Base-by-base conservation (phyloP, 2,113 vertebrate genomes). In the Anhinga anhinga region DNA sequence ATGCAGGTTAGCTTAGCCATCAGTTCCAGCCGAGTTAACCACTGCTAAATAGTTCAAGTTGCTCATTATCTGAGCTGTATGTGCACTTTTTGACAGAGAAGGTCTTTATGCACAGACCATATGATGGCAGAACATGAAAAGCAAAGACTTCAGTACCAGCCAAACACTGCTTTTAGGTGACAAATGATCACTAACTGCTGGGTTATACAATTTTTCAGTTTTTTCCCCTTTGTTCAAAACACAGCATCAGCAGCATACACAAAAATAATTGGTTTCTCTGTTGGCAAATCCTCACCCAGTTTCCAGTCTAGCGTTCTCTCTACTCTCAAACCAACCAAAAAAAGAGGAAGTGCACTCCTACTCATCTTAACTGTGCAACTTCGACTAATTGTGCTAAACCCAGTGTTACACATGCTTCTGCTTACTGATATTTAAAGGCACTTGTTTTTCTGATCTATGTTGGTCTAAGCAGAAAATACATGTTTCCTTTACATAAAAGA, bases 61-160 rank as follows among this genome's bases (percentile, higher is more conserved):
- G 26, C 23, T 73, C 32, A 5, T 22, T 5, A 55, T 49, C 29
- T 71, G 44, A 86, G 36, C 15, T 0, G 5, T 3, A 52, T 0
- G 1, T 0, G 0, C 21, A 21, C 23, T 63, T 70, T 34, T n/a
- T 71, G 76, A 38, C 40, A 77, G 26, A 53, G 40, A 12, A 56
- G 5, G 10, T 40, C 32, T 62, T 45, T 14, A 45, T 0, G 1
- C 47, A n/a, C 9, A 38, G 32, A 32, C 45, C 32, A 47, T 1
- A 10, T 18, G 42, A 81, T 19, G 11, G 59, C 27, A 83, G 26
- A 87, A 79, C 14, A n/a, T 3, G 17, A 71, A 62, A 86, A 71
- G 12, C 44, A 25, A 81, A 82, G 32, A 53, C 23, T 55, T 34
- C 30, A 27, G 36, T 27, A 44, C 4, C 14, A 93, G n/a, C 27